phyloP scores from a whole-genome alignment of 2,888 invertebrate species.

The Gymnoscelis rufifasciata region DNA sequence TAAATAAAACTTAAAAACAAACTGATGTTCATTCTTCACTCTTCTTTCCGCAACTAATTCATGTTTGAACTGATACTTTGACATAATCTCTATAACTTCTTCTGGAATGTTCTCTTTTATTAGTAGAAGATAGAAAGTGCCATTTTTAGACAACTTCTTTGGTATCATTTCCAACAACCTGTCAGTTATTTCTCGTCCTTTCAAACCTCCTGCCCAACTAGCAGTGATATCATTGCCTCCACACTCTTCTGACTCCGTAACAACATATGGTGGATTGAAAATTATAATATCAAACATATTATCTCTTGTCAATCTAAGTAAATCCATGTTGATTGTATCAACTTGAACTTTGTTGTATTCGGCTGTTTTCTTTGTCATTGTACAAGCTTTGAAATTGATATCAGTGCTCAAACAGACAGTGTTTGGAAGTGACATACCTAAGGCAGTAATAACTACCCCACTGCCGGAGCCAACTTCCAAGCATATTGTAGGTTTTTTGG shows the following conservation, averaged over 20 bases:
- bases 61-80: conserved; percentile 77
- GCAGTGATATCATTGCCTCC: conserved; percentile 73
- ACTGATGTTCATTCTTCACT: conserved; percentile 92
- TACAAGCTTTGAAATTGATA: conserved; percentile 89
- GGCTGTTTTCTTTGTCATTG: conserved; percentile 84
- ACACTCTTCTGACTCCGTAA: conserved; percentile 88
- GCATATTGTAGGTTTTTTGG: conserved; percentile 81
- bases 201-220: conserved; percentile 88
- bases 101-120: conserved; percentile 93
- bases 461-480: conserved; percentile 96
- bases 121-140: conserved; percentile 92
- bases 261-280: conserved; percentile 99
- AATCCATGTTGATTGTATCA: conserved; percentile 83
- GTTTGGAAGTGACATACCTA: conserved; percentile 79
- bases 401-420: conserved; percentile 86
- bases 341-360: conserved; percentile 81
- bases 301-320: conserved; percentile 77
- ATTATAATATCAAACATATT: conserved; percentile 90
- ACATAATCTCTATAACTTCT: conserved; percentile 82
- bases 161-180: conserved; percentile 84
- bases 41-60: conserved; percentile 83
- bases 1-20: conserved; percentile 83
- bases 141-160: conserved; percentile 83
- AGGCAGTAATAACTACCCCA: conserved; percentile 92
- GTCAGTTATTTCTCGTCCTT: conserved; percentile 88